Conservation (phyloP, 2,888 invertebrate genomes). For the Allygus modestus region DNA sequence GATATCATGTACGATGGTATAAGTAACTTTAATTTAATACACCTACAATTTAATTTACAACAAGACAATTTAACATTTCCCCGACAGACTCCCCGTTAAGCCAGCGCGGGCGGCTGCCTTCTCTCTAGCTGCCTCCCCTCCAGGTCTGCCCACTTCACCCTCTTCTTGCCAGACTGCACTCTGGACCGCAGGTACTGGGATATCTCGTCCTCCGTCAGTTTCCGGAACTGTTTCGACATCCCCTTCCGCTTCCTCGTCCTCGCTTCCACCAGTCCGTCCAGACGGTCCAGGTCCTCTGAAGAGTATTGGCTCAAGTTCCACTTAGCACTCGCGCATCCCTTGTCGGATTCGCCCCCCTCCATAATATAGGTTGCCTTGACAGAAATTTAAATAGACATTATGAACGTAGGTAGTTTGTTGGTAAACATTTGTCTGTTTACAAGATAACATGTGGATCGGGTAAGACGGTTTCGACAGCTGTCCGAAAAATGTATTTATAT, state of each 20-base stretch:
- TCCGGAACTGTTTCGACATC: background rate
- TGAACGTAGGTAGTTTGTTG: no score
- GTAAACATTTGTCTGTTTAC: background rate
- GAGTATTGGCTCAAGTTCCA: background rate
- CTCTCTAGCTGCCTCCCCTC: background rate
- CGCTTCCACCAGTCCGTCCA: slow-evolving; percentile 13
- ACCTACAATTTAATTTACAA: background rate
- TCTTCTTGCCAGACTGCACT: background rate
- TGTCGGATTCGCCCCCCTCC: background rate
- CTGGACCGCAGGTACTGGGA: background rate
- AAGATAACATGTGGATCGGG: background rate
- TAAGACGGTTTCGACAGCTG: background rate
- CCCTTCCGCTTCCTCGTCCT: background rate
- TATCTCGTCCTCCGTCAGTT: background rate
- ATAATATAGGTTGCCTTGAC: background rate
- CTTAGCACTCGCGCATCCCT: background rate
- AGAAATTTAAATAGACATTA: background rate
- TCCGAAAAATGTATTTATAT: background rate
- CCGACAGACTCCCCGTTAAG: background rate
- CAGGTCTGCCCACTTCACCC: slow-evolving; percentile 32
- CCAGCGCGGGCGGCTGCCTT: background rate
- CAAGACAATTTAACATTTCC: background rate
- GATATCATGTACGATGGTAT: no score
- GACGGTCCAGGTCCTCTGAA: slow-evolving; percentile 25
- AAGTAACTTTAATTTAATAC: background rate